Base-by-base conservation (phyloP, 1,140 invertebrate species). In the Bilobella aurantiaca region DNA sequence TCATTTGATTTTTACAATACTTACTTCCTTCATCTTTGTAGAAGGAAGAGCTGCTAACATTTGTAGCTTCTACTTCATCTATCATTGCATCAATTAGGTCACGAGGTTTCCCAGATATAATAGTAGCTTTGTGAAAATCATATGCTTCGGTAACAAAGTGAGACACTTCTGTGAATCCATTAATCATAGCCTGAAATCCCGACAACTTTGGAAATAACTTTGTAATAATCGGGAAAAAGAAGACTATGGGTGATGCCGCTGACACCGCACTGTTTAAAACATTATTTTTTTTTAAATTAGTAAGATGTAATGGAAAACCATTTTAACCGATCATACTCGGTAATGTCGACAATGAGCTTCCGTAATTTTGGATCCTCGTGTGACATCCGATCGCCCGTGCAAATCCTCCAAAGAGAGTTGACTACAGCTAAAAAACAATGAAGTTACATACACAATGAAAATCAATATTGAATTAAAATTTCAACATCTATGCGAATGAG, bases 1-100 rank as follows among this genome's bases (percentile, higher is more conserved):
- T n/a, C n/a, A n/a, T n/a, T 42, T 42, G 34, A 42, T 42, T 8
- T 42, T 18, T n/a, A n/a, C n/a, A n/a, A n/a, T n/a, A 42, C 18
- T 42, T 53, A 53, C 49, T 23, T 53, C 49, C 49, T 23, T 53
- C 49, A 5, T 53, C 49, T 23, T 53, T 53, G 58, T 64, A 59
- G 32, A 64, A 64, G 3, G 62, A 59, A 18, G 62, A 64, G 25
- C 30, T 64, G 57, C 56, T 53, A 64, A 62, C 53, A 8, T n/a
- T 64, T 3, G 14, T 59, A 3, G 25, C 16, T 8, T 62, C 28
- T 3, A 64, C 29, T 59, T 59, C 47, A 8, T 62, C 23, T n/a
- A 62, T 3, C 16, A n/a, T 8, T 8, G 12, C 21, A 29, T 64
- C 62, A 5, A 57, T 64, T 5, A 64, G 18, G 25, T 64, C 47